These are phyloP conservation scores for Circaetus gallicus DNA, from an alignment of 2,113 vertebrate species.

Conservation along the genomic window DNA sequence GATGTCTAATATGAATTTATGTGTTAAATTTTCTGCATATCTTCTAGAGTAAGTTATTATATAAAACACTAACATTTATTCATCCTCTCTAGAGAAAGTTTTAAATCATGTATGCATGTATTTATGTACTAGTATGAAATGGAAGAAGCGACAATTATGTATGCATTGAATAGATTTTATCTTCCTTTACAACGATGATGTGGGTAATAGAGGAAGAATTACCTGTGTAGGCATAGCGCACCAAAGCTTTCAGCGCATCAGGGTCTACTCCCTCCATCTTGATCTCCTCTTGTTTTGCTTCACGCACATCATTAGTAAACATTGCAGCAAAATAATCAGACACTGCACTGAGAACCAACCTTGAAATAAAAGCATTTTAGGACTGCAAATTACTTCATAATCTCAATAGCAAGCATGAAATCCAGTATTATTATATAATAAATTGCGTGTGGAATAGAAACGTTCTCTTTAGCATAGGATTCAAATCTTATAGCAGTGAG, in stretches of 20 bases:
- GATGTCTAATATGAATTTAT: neutral
- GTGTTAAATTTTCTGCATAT: neutral
- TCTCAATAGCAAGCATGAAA: neutral
- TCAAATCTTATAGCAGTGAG: neutral
- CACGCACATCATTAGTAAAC: slow-evolving; percentile 94
- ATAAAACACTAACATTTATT: neutral
- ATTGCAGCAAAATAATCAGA: slow-evolving; percentile 98
- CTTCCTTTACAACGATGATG: neutral
- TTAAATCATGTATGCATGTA: neutral
- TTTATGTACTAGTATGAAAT: neutral
- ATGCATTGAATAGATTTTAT: neutral
- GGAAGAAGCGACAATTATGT: neutral
- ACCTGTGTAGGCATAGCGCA: slow-evolving; percentile 97
- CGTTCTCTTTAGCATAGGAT: neutral
- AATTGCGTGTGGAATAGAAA: neutral
- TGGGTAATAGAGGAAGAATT: neutral
- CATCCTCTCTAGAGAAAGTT: neutral
- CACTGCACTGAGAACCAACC: slow-evolving; percentile 91
- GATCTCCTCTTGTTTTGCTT: slow-evolving; percentile 95
- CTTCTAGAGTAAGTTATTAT: neutral
- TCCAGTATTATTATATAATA: neutral
- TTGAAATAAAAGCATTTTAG: slow-evolving; percentile 58
- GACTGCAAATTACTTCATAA: neutral
- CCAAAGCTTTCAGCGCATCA: slow-evolving; percentile 87
- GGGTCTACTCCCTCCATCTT: slow-evolving; percentile 97